A percentile compares a stretch with the other conserved stretches of the same genome.
Conservation (phyloP, 2,113 vertebrate species). For the Arenaria interpres region DNA sequence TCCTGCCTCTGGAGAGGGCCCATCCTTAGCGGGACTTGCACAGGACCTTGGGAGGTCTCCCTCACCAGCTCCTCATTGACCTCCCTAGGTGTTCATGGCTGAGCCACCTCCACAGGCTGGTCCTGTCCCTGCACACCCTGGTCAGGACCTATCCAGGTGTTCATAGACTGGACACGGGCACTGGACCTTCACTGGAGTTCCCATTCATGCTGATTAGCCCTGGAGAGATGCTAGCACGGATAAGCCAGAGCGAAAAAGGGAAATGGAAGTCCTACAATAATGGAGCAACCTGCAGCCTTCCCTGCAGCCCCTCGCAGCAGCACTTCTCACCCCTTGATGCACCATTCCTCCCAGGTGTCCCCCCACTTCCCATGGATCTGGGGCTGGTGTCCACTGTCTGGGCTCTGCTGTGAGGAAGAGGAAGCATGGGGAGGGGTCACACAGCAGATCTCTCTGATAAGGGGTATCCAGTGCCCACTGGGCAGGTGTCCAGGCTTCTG, state of each 20-base stretch:
- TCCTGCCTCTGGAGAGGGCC: background rate
- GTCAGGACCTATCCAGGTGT: background rate
- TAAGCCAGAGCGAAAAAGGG: background rate
- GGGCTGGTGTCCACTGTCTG: background rate
- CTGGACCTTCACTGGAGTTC: background rate
- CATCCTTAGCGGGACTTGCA: background rate
- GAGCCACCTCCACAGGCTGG: background rate
- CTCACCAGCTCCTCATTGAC: background rate
- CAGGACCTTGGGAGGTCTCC: background rate
- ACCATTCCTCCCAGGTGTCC: background rate
- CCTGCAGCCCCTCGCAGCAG: background rate
- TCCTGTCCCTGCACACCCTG: background rate
- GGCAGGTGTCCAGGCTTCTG: slow-evolving; percentile 3
- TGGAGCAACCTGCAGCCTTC: background rate
- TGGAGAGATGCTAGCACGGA: background rate
- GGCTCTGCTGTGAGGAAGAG: background rate
- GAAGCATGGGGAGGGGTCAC: background rate
- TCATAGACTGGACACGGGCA: background rate
- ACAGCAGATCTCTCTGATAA: background rate
- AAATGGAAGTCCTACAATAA: background rate
- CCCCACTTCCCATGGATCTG: background rate
- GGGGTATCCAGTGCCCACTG: background rate
- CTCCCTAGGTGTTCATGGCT: no score
- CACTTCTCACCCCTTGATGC: background rate
- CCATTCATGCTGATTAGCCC: background rate